Evolutionary conservation across 2,888 invertebrate genomes (phyloP), one percentile per base, ranked within the genome.

Genomic region (Tetragnatha montana): DNA sequence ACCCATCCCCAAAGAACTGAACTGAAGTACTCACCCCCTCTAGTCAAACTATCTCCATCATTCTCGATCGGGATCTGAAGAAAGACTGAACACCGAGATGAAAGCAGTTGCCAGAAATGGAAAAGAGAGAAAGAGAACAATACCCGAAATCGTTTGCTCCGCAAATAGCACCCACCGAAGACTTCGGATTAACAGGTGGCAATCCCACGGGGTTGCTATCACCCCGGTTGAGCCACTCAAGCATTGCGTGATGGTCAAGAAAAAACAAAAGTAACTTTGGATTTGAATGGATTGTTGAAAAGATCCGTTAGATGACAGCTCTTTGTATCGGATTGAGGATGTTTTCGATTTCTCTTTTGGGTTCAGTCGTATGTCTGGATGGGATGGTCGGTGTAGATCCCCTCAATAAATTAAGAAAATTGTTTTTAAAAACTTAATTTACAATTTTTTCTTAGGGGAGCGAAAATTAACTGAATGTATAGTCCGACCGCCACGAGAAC

Each of bases 131-230:
- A 82, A 22, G 74, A 82, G 82, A 82, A 82, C 82, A 82, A 82
- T 82, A 60, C 82, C 74, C 35, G 60, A 82, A 71, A 70, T 73
- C 82, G 70, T 82, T 60, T 74, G 82, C 82, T 82, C 82, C 82
- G 60, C 51, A 82, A 82, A 82, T 82, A 82, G 82, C 74, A 82
- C 73, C 74, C 82, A 74, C 74, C 82, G 60, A 60, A 8, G 82
- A 82, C 74, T 73, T 73, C 49, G 82, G 82, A 82, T 82, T 82
- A 82, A 4, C 76, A 74, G 51, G 82, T 74, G 82, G 82, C 73
- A 51, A 60, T 82, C 82, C 82, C 82, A 82, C 82, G 82, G 82
- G 82, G 82, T 82, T 82, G 82, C 82, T 35, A n/a, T 35, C 71
- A 21, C 49, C 19, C 49, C 6, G 75, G 75, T 75, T 75, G 51